Percentiles rank a stretch among this genome's conserved stretches.
phyloP scores from a whole-genome alignment of 2,797 vertebrate species.

The Chelidonichthys spinosus region DNA sequence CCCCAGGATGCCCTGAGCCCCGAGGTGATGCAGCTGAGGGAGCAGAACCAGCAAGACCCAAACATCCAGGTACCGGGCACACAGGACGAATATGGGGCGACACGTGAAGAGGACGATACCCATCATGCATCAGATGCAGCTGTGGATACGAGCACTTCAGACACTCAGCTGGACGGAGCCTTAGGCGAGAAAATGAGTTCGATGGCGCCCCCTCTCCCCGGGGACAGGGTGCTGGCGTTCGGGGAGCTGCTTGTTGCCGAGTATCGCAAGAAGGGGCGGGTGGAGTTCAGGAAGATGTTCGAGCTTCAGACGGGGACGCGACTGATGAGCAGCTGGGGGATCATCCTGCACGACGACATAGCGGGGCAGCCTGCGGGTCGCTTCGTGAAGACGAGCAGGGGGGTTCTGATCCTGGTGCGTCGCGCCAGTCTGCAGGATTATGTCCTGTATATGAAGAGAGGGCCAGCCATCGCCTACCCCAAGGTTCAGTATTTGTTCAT shows the following conservation, averaged over 20 bases:
- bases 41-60: slow-evolving; percentile 32
- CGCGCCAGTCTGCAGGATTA: slow-evolving; percentile 91
- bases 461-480: slow-evolving; percentile 88
- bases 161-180: not conserved
- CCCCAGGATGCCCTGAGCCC: slow-evolving; percentile 77
- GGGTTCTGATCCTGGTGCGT: slow-evolving; percentile 79
- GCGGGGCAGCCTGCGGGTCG: slow-evolving; percentile 81
- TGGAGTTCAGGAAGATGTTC: slow-evolving; percentile 86
- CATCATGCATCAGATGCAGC: not conserved
- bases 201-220: slow-evolving; percentile 31
- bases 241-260: slow-evolving; percentile 89
- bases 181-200: not conserved
- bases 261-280: slow-evolving; percentile 59
- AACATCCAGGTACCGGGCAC: not conserved
- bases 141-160: not conserved
- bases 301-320: slow-evolving; percentile 63
- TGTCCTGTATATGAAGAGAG: slow-evolving; percentile 89
- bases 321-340: slow-evolving; percentile 82
- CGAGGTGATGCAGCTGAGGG: slow-evolving; percentile 81
- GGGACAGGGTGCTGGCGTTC: slow-evolving; percentile 71
- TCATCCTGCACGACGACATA: slow-evolving; percentile 80
- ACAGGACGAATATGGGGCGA: not conserved
- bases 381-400: slow-evolving; percentile 68
- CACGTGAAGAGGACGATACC: not conserved
- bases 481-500: slow-evolving; percentile 80